These are phyloP conservation scores for Gymnarchus niloticus DNA, from an alignment of 2,113 vertebrate species.

Conservation along the genomic window DNA sequence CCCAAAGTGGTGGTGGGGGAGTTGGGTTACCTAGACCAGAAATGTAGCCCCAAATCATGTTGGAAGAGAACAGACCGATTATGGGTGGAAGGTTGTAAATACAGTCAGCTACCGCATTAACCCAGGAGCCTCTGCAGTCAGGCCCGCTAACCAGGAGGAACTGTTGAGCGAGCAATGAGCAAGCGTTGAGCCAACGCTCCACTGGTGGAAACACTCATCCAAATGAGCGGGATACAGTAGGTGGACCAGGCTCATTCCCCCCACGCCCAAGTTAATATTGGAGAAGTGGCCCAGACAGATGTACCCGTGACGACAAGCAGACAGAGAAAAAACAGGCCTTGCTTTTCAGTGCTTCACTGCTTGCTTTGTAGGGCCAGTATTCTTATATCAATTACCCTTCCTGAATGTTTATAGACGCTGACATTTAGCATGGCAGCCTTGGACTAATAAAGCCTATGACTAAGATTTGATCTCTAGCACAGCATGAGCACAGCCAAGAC, in stretches of 20 bases:
- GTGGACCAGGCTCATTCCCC: not conserved
- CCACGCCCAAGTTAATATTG: not conserved
- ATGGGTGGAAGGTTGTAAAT: not conserved
- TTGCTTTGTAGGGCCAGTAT: not conserved
- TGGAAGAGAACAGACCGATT: not conserved
- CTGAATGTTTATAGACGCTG: slow-evolving; percentile 12
- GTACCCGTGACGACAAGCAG: not conserved
- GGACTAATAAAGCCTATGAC: slow-evolving; percentile 20
- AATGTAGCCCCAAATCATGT: not conserved
- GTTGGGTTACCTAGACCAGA: not conserved
- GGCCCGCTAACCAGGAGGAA: too few species aligned
- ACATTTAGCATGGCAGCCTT: not conserved
- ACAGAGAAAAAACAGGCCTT: not conserved
- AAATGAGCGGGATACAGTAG: not conserved
- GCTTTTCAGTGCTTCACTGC: too few species aligned
- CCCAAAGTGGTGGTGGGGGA: not conserved
- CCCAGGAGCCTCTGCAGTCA: not conserved
- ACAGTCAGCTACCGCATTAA: slow-evolving; percentile 4
- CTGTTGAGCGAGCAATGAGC: not conserved
- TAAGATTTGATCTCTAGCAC: slow-evolving; percentile 23
- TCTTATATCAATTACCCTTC: not conserved
- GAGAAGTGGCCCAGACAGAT: not conserved
- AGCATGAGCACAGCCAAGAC: not conserved
- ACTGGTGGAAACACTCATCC: not conserved
- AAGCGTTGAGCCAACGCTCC: not conserved